Percentiles rank a stretch among this genome's conserved stretches.
Evolutionary conservation across 2,888 invertebrate species (phyloP).

Genomic region (Microctonus hyperodae): DNA sequence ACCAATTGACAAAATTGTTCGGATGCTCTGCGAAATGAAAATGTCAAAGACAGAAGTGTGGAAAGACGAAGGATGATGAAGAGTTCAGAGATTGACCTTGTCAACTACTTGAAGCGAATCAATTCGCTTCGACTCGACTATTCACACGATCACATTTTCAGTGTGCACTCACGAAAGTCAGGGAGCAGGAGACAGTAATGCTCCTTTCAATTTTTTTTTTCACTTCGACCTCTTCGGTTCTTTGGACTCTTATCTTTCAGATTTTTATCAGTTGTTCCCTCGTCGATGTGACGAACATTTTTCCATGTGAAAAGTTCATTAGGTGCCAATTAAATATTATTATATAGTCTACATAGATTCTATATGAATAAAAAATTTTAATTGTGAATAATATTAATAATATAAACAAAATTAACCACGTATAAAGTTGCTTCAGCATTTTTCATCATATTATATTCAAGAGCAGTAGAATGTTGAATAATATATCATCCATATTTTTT

Average conservation of each 20-base stretch:
- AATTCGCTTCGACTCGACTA: slow-evolving; percentile 13
- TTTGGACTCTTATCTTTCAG: slow-evolving; percentile 29
- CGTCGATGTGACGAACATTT: slow-evolving; percentile 15
- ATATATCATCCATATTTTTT: no score
- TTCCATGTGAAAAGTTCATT: slow-evolving; percentile 41
- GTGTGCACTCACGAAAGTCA: neutral
- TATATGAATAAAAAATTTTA: neutral
- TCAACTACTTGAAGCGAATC: slow-evolving; percentile 20
- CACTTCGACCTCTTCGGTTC: neutral
- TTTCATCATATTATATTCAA: no score
- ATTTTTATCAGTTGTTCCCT: slow-evolving; percentile 23
- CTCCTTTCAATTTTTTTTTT: neutral
- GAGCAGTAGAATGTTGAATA: no score
- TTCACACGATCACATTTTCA: slow-evolving; percentile 5
- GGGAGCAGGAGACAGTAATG: neutral
- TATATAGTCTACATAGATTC: no score
- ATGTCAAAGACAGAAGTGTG: neutral
- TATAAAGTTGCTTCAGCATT: no score
- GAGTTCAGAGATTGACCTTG: slow-evolving; percentile 19
- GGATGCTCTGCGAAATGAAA: slow-evolving; percentile 1
- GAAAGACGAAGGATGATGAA: slow-evolving; percentile 3
- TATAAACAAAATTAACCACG: no score
- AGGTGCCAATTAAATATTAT: no score
- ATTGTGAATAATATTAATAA: no score
- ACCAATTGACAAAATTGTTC: slow-evolving; percentile 8